Evolutionary conservation across 2,113 vertebrate genomes (phyloP).

Genomic region (Eulemur macaco): DNA sequence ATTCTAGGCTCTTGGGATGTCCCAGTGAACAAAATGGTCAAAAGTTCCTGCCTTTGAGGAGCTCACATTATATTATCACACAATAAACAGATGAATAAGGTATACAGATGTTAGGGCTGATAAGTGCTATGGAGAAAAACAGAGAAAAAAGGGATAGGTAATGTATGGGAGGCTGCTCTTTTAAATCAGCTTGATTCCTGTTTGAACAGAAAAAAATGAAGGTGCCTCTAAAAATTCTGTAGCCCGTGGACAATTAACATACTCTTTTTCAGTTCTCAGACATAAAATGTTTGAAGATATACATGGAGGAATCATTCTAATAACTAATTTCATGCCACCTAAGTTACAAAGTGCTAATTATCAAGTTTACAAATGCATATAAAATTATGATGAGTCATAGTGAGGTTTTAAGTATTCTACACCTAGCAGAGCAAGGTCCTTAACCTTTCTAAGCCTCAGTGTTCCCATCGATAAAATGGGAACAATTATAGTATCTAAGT

Average conservation of each 20-base stretch:
- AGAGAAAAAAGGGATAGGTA: background rate
- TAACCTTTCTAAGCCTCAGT: background rate
- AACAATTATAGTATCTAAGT: background rate
- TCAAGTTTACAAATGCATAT: background rate
- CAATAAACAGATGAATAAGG: background rate
- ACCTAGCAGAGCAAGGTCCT: background rate
- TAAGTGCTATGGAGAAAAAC: background rate
- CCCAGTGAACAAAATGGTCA: background rate
- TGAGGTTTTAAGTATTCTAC: background rate
- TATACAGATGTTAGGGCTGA: background rate
- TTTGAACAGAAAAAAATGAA: background rate
- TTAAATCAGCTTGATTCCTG: constrained; percentile 15
- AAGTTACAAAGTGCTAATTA: constrained; percentile 33
- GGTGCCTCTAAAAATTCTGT: background rate
- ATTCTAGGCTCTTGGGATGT: background rate
- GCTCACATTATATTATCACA: background rate
- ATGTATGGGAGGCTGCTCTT: background rate
- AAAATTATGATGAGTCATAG: constrained; percentile 41
- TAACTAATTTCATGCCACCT: background rate
- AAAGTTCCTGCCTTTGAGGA: background rate
- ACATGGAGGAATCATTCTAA: background rate
- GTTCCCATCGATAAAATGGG: background rate
- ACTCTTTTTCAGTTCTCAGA: background rate
- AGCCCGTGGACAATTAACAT: background rate
- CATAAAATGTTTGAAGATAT: background rate